phyloP scores from a whole-genome alignment of 2,113 vertebrate species.

The Aptenodytes forsteri region DNA sequence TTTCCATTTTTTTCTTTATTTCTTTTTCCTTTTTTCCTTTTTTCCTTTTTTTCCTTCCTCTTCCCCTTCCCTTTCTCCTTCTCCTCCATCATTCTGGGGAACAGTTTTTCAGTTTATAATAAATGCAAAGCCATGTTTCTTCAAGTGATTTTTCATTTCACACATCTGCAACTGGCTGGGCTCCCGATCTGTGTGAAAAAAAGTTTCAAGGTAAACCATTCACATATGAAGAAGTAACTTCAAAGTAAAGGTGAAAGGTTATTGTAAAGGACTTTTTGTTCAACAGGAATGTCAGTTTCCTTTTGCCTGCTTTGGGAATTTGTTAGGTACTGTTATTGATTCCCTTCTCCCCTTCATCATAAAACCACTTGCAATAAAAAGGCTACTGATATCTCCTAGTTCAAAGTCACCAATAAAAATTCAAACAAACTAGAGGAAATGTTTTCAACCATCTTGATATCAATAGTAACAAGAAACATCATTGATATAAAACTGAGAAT shows the following conservation, averaged over 20 bases:
- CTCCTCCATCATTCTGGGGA: neutral
- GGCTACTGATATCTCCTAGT: neutral
- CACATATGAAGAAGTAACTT: neutral
- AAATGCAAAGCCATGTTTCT: neutral
- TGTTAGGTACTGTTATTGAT: neutral
- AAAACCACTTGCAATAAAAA: neutral
- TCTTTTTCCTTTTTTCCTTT: rapidly evolving
- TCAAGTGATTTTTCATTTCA: neutral
- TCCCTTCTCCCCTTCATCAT: neutral
- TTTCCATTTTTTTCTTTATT: neutral
- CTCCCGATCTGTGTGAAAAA: neutral
- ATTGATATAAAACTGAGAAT: neutral
- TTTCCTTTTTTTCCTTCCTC: rapidly evolving
- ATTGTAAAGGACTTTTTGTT: neutral
- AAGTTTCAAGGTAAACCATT: neutral
- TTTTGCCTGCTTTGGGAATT: neutral
- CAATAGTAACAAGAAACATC: neutral
- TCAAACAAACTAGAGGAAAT: neutral
- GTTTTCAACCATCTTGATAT: neutral
- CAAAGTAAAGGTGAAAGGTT: neutral
- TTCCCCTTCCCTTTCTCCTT: neutral
- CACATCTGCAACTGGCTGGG: neutral
- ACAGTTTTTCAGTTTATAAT: neutral
- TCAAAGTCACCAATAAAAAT: neutral
- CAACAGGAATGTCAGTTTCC: neutral